Conservation (phyloP, 1,140 invertebrate species). For the Leptinotarsa lineolata region DNA sequence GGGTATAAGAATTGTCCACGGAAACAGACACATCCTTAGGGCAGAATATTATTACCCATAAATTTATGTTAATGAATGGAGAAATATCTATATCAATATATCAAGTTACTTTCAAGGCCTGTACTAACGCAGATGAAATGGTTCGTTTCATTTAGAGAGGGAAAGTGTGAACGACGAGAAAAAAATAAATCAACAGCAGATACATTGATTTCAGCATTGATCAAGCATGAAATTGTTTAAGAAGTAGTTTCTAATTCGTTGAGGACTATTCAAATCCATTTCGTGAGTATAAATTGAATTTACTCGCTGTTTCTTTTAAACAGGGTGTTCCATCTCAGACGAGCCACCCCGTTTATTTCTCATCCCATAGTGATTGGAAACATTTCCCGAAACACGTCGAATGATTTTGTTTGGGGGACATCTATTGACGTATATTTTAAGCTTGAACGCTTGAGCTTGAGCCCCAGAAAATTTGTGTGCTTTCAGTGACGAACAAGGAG, state of each 20-base stretch:
- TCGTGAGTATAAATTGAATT: too few species aligned
- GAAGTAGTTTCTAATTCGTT: background rate
- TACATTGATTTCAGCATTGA: background rate
- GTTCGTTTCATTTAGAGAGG: background rate
- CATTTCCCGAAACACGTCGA: too few species aligned
- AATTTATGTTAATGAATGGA: background rate
- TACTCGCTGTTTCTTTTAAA: too few species aligned
- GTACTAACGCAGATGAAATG: background rate
- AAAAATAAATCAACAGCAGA: background rate
- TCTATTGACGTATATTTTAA: too few species aligned
- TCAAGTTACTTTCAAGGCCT: background rate
- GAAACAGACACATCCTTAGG: background rate
- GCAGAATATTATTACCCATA: background rate
- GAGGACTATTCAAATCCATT: too few species aligned
- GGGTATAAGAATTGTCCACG: background rate
- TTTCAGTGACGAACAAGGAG: too few species aligned
- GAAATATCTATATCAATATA: background rate
- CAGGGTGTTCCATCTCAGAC: too few species aligned
- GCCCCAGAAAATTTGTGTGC: too few species aligned
- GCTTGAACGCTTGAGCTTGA: too few species aligned
- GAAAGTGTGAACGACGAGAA: background rate
- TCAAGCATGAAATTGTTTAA: background rate
- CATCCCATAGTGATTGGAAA: too few species aligned
- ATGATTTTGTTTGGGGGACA: too few species aligned
- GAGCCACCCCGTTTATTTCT: too few species aligned